Percentiles rank a stretch among this genome's conserved stretches.
Conservation (phyloP, 2,113 vertebrate species). For the Pteronura brasiliensis region DNA sequence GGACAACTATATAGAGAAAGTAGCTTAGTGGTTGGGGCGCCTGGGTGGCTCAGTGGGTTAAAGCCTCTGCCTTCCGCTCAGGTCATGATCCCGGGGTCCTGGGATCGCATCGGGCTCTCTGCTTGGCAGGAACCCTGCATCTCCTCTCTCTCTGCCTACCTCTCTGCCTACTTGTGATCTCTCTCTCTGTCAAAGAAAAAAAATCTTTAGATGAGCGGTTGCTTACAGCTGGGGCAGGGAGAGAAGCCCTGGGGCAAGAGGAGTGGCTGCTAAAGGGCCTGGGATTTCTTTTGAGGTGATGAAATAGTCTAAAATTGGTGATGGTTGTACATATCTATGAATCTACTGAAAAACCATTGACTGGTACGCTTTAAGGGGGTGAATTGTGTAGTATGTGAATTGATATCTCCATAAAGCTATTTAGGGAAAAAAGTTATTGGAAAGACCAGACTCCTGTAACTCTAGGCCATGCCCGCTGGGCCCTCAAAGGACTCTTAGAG, state of each 20-base stretch:
- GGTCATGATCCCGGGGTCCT: no score
- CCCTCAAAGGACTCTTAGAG: background rate
- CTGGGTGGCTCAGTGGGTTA: no score
- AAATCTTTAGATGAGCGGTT: background rate
- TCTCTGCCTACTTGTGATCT: no score
- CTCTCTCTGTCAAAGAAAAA: no score
- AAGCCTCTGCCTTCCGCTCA: no score
- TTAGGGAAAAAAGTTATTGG: background rate
- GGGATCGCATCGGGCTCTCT: no score
- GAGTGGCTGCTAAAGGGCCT: background rate
- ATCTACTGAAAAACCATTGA: background rate
- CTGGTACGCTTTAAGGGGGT: background rate
- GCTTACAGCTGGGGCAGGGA: background rate
- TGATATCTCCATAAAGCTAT: background rate
- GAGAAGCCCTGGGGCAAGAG: background rate
- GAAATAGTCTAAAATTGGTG: background rate
- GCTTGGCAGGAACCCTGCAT: no score
- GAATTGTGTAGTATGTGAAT: background rate
- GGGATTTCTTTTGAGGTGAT: background rate
- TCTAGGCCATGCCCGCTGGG: background rate
- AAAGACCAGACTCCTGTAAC: background rate
- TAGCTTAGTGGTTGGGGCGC: background rate
- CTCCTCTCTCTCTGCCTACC: no score
- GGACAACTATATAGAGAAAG: background rate
- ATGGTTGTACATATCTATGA: background rate